Evolutionary conservation across 2,113 vertebrate genomes (phyloP).

Genomic region (Thermophis baileyi): DNA sequence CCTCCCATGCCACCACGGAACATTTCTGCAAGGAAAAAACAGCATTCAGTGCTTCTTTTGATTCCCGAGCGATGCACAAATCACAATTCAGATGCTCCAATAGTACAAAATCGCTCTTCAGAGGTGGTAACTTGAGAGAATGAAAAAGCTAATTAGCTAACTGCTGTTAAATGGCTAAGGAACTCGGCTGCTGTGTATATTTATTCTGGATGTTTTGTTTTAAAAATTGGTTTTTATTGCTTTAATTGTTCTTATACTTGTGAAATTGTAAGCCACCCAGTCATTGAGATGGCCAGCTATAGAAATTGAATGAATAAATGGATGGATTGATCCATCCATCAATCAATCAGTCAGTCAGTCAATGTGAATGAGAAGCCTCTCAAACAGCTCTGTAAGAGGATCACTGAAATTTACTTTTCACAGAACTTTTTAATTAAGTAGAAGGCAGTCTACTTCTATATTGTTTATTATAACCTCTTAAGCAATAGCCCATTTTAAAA

Average conservation of each 20-base stretch:
- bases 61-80: background rate
- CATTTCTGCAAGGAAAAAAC: conserved; percentile 69
- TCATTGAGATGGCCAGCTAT: background rate
- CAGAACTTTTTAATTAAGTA: background rate
- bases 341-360: background rate
- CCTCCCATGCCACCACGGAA: conserved; percentile 88
- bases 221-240: background rate
- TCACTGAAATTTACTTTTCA: background rate
- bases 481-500: background rate
- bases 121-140: background rate
- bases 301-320: background rate
- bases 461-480: background rate
- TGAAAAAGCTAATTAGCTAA: background rate
- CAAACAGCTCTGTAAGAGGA: background rate
- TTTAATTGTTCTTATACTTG: background rate
- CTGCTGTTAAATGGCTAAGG: background rate
- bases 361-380: background rate
- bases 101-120: background rate
- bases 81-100: background rate
- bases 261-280: background rate
- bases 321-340: background rate
- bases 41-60: background rate
- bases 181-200: background rate
- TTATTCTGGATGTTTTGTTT: background rate
- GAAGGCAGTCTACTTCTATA: background rate